Base-by-base conservation (phyloP, 1,140 invertebrate species). In the Platorchestia sp. region DNA sequence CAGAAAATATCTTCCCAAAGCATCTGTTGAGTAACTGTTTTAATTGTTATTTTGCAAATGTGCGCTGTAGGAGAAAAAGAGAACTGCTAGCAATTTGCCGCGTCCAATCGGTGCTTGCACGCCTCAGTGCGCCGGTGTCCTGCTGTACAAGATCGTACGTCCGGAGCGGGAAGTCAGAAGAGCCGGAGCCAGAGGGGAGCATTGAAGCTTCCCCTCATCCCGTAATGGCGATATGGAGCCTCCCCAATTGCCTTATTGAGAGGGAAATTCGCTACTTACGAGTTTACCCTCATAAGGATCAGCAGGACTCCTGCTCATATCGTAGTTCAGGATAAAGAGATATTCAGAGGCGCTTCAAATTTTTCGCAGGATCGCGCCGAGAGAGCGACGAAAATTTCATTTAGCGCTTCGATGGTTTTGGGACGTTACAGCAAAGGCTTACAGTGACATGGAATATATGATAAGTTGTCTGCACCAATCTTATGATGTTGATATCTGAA, bases 241-340 rank as follows among this genome's bases (percentile, higher is more conserved):
- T 36, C 45, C 36, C 43, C 87, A 45, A 93, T 93, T 93, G 91
- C 43, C 91, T 93, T 93, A 93, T 93, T 93, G 91, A 93, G 91
- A 93, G 91, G 91, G 91, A 93, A 93, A 93, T 93, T 45, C 45
- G 91, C 91, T 93, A 93, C 41, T 93, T 93, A 93, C 91, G 91
- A 93, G 91, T 93, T 93, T 93, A 93, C 91, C 44, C 43, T 93
- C 91, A 40, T 47, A 93, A 93, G 91, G 91, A 93, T 93, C 91
- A 93, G 40, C 43, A 45, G 44, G 43, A 44, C 91, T 93, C 41
- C 41, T 27, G 40, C 91, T 93, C 91, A 93, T 93, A 93, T 93
- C 91, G 91, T 93, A 45, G 45, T 40, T 93, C 45, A 45, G 91
- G 91, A 93, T 93, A 93, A 45, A 93, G 91, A 89, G 87, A 44